Conservation (phyloP, 2,113 vertebrate species). For the Cathartes aura region DNA sequence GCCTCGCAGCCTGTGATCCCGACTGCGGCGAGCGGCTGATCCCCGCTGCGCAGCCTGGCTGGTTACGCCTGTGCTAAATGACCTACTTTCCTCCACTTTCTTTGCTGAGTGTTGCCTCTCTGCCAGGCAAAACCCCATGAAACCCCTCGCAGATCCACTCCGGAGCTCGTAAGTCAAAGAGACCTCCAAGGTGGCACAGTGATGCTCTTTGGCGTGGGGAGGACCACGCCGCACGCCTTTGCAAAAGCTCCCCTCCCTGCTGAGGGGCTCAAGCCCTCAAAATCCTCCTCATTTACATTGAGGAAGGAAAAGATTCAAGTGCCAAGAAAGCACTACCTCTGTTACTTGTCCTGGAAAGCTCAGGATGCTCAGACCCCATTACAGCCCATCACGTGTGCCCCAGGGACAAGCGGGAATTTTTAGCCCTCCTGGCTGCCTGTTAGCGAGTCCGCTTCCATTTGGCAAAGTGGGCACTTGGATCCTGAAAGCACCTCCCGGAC, state of each 20-base stretch:
- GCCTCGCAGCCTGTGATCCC: background rate
- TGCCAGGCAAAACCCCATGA: background rate
- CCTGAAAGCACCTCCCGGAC: background rate
- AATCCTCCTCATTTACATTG: background rate
- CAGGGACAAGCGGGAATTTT: background rate
- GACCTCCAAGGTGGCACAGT: background rate
- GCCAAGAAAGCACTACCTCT: background rate
- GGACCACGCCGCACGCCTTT: rapidly evolving
- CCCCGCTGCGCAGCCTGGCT: background rate
- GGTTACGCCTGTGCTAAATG: background rate
- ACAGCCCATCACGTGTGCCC: background rate
- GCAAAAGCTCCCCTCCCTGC: background rate
- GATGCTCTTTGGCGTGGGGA: background rate
- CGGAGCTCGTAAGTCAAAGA: background rate
- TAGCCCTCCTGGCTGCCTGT: background rate
- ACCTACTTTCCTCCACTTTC: slow-evolving; percentile 46
- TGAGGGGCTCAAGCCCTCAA: background rate
- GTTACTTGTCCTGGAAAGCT: background rate
- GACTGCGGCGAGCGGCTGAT: background rate
- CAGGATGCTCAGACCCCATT: background rate
- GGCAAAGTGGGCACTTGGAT: background rate
- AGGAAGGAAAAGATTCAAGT: background rate
- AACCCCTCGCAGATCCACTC: background rate
- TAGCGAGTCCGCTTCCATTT: background rate
- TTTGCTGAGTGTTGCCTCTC: background rate